These are phyloP conservation scores for Glareola pratincola DNA, from an alignment of 2,113 vertebrate genomes.

Conservation along the genomic window DNA sequence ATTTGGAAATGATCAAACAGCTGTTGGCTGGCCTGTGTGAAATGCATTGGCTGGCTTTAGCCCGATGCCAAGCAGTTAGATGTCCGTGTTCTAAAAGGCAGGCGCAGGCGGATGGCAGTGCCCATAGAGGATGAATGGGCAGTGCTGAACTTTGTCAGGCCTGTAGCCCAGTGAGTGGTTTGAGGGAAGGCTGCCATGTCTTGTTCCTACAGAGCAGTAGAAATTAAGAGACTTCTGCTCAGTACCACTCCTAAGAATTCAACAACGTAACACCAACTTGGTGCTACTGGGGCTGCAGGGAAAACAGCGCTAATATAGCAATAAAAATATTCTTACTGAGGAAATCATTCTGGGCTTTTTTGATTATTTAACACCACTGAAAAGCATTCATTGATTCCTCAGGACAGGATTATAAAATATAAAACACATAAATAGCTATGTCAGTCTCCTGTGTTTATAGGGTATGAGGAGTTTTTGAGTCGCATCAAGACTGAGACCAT, in stretches of 20 bases:
- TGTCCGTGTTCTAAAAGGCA: neutral
- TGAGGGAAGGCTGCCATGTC: neutral
- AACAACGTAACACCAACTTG: neutral
- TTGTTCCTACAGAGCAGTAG: neutral
- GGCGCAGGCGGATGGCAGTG: neutral
- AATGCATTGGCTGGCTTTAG: neutral
- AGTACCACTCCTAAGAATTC: neutral
- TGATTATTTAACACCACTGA: neutral
- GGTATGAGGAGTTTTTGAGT: neutral
- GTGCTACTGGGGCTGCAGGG: neutral
- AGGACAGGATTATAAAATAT: neutral
- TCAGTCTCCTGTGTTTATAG: neutral
- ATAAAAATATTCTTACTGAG: neutral
- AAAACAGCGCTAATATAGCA: neutral
- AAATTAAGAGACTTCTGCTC: neutral
- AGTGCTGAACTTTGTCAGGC: neutral
- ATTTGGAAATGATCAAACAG: neutral
- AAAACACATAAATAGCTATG: neutral
- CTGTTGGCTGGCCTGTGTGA: neutral
- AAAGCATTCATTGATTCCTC: neutral
- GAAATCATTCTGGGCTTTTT: neutral
- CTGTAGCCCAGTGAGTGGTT: neutral
- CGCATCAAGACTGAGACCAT: rapidly evolving
- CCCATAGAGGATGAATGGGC: neutral
- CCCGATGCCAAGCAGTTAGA: neutral